phyloP scores from a whole-genome alignment of 2,113 vertebrate species.

The Ameiurus melas region DNA sequence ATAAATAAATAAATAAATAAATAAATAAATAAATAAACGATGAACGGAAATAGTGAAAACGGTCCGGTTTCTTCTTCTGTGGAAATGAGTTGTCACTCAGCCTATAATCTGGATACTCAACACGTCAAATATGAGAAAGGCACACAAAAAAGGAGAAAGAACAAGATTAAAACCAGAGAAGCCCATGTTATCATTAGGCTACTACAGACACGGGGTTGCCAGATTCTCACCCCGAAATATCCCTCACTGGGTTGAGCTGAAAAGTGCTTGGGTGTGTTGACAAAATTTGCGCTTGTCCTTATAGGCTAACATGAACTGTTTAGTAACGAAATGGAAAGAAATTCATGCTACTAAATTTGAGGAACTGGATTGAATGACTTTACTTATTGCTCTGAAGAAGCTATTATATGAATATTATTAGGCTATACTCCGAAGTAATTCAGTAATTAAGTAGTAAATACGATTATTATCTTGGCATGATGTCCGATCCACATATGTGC shows the following conservation, averaged over 20 bases:
- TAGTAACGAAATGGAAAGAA: not conserved
- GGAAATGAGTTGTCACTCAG: not conserved
- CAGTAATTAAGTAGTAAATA: not conserved
- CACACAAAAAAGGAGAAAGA: not conserved
- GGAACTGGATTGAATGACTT: not conserved
- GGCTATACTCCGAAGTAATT: not conserved
- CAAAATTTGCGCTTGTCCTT: not conserved
- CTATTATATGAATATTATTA: not conserved
- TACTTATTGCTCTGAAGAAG: not conserved
- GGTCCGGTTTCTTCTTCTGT: not conserved
- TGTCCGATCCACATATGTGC: not conserved
- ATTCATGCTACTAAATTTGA: not conserved
- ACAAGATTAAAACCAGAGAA: not conserved
- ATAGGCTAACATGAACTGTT: not conserved
- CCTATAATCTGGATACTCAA: too few species aligned
- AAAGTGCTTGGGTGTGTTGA: not conserved
- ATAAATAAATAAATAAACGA: not conserved
- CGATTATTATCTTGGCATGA: not conserved
- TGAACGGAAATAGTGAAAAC: not conserved
- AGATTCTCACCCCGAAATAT: not conserved
- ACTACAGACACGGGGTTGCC: constrained; percentile 14
- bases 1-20: not conserved
- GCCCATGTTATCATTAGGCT: not conserved
- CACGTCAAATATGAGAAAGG: not conserved
- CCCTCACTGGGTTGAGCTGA: not conserved